phyloP scores from a whole-genome alignment of 2,113 vertebrate species.

The Zosterops hypoxanthus region DNA sequence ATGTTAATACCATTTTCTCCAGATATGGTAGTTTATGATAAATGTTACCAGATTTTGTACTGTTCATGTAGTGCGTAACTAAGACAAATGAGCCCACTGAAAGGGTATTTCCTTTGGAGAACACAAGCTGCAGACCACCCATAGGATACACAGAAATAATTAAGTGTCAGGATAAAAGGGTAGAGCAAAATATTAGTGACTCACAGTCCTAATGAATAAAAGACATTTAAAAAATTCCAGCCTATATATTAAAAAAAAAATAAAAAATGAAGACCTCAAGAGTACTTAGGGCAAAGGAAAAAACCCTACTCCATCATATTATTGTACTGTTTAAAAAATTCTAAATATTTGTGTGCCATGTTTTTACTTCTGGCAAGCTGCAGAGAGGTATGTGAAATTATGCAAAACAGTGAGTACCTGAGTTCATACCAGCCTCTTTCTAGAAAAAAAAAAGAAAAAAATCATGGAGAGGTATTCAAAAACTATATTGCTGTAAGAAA shows the following conservation, averaged over 20 bases:
- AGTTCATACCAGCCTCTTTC: not conserved
- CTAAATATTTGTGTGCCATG: not conserved
- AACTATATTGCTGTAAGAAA: not conserved
- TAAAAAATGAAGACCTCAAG: not conserved
- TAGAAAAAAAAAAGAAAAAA: not conserved
- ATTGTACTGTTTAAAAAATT: not conserved
- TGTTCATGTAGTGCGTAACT: conserved; percentile 17
- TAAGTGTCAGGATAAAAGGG: conserved; percentile 31
- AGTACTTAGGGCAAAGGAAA: not conserved
- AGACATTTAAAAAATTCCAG: not conserved
- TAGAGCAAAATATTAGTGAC: conserved; percentile 11
- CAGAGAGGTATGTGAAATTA: not conserved
- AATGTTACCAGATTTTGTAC: conserved; percentile 60
- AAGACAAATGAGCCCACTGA: conserved; percentile 57
- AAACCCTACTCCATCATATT: not conserved
- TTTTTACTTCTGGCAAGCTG: not conserved
- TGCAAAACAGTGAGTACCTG: not conserved
- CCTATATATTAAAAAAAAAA: not conserved
- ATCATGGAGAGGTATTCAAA: not conserved
- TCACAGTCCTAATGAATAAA: not conserved
- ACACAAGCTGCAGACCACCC: conserved; percentile 48
- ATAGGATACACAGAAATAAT: conserved; percentile 27
- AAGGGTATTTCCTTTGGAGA: conserved; percentile 57
- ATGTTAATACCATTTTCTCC: conserved; percentile 61
- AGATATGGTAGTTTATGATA: conserved; percentile 61